Evolutionary conservation across 1,140 invertebrate genomes (phyloP), one percentile per base, ranked within the genome.

Genomic region (Trichomalopsis sarcophagae): DNA sequence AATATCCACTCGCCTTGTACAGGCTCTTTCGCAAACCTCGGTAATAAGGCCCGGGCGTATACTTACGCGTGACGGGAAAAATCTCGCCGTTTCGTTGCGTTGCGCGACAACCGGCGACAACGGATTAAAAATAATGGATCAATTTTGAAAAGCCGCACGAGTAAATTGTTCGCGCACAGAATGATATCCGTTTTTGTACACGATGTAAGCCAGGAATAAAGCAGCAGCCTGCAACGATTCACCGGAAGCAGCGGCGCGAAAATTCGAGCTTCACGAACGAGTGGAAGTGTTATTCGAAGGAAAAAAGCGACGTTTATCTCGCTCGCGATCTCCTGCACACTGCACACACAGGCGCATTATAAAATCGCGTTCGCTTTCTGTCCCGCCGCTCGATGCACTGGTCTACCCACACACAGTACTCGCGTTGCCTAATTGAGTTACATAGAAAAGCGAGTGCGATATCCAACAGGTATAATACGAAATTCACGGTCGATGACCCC

Each of bases 401-500:
- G 75, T 50, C 36, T 7, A 74, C 73, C 44, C 33, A 40, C 11
- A 74, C 27, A 36, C 17, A 74, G 11, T 68, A n/a, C n/a, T 14
- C 33, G 11, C 73, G 21, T 69, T 23, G 82, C 55, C 74, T 83
- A 84, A 79, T 84, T 79, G 66, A 62, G 44, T 79, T 73, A 69
- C 62, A 62, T 40, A 79, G 40, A 73, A 47, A 76, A 69, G 10
- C 4, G 33, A 30, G 9, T 11, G 2, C 62, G n/a, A 9, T 14
- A 69, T 73, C 68, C 69, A 87, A 88, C 85, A 87, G 86, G 88
- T 87, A 36, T 36, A 87, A 84, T 75, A 86, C 87, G 88, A 89
- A 89, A 89, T 87, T 87, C 87, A 88, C 87, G 89, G 88, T 89
- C 89, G 86, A 87, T 87, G 89, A 90, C 88, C 88, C 88, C 81